Conservation (phyloP, 2,113 vertebrate genomes). For the Cyanocitta stelleri region DNA sequence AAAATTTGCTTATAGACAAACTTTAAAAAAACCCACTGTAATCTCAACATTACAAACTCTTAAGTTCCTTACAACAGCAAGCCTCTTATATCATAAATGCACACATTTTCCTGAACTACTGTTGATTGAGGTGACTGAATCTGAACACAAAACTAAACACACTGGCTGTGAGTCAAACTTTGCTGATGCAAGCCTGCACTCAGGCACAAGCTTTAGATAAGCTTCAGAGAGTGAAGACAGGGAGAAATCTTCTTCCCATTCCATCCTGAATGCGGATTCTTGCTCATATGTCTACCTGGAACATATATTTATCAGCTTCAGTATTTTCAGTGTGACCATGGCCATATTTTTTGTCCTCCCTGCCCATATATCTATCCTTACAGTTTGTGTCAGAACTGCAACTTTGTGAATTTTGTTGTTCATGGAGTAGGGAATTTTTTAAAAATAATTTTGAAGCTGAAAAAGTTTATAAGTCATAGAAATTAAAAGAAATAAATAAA, state of each 20-base stretch:
- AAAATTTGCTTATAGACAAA: background rate
- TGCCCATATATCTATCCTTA: background rate
- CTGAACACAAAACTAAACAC: background rate
- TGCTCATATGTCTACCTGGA: background rate
- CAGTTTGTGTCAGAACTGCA: background rate
- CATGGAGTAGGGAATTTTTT: background rate
- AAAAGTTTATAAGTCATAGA: background rate
- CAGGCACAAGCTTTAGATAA: background rate
- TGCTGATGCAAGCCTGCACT: background rate
- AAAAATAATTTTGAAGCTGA: background rate
- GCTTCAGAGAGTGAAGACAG: background rate
- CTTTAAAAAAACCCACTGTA: accelerated
- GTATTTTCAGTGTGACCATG: background rate
- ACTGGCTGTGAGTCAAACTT: background rate
- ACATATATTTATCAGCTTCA: background rate
- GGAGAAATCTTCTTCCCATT: background rate
- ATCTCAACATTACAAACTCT: background rate
- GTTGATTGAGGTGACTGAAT: background rate
- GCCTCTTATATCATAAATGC: background rate
- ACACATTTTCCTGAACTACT: background rate
- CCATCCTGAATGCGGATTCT: background rate
- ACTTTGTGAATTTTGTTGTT: background rate
- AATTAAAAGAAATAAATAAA: background rate
- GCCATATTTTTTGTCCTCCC: background rate
- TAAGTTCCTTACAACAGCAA: background rate